Base-by-base conservation (phyloP, 2,113 vertebrate genomes). In the Tenrec ecaudatus region DNA sequence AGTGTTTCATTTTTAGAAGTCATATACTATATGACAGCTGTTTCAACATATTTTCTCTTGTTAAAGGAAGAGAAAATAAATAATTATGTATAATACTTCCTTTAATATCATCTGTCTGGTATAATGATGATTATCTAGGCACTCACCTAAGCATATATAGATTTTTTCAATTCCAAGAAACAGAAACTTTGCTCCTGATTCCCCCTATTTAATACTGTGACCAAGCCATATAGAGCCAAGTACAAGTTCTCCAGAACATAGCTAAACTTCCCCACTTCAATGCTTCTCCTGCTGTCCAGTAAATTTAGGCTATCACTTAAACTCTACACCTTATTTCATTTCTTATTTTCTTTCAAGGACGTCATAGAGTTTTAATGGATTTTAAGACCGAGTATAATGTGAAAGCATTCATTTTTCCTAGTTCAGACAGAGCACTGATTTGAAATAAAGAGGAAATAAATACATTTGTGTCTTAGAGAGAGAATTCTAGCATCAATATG, bases 1-100 rank as follows among this genome's bases (percentile, higher is more conserved):
- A 93, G 88, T 86, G 91, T 82, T 96, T 33, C 20, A 93, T 20
- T 77, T 94, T 60, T 90, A 33, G 12, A 82, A 93, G 16, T 15
- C 12, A 69, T 84, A 9, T 62, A 88, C 60, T 82, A 69, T n/a
- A 90, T 33, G 43, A 82, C 20, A 80, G 64, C 83, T 17, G 79
- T 5, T 81, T 97, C 11, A 86, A 78, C 9, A 47, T 89, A 25
- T 86, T 95, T 96, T 94, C 43, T 9, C 12, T 69, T 58, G 4
- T 78, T 82, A 90, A 95, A 92, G 93, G 1, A 23, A 82, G 89
- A 92, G 31, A 36, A 53, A 53, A 53, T 5, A 53, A 53, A 53
- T 53, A 53, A 53, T 53, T 53, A 53, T 10, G 9, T 53, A 53
- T 36, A 77, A 81, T n/a, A 73, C 16, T 66, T 27, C 9, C 22